A percentile compares a stretch with the other conserved stretches of the same genome.
These are phyloP conservation scores for Dipus sagitta DNA, from an alignment of 2,797 vertebrate genomes.

Conservation along the genomic window DNA sequence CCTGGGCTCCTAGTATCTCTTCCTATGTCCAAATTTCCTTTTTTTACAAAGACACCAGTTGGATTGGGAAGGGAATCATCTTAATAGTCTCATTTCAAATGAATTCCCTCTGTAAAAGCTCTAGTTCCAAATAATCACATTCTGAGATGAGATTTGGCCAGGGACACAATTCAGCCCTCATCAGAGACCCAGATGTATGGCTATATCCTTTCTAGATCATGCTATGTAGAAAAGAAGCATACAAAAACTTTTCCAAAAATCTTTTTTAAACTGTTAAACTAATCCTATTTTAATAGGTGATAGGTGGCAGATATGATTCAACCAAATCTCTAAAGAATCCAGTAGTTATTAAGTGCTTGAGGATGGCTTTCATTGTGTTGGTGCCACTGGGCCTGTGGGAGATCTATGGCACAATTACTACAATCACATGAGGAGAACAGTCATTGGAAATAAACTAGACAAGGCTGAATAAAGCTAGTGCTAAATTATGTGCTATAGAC, in stretches of 20 bases:
- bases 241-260: not conserved
- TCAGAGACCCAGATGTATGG: not conserved
- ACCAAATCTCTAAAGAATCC: not conserved
- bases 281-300: not conserved
- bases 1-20: not conserved
- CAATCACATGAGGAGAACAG: not conserved
- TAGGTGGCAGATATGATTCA: not conserved
- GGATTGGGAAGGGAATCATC: not conserved
- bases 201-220: constrained; percentile 1
- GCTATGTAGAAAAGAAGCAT: not conserved
- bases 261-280: constrained; percentile 30
- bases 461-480: not conserved
- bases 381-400: not conserved
- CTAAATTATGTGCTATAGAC: not conserved
- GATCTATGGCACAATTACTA: not conserved
- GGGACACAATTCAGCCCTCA: not conserved
- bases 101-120: not conserved
- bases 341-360: not conserved
- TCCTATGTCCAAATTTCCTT: not conserved
- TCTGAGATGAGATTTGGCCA: not conserved
- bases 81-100: not conserved
- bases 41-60: not conserved
- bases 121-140: constrained; percentile 27
- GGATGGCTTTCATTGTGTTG: not conserved
- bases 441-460: not conserved